Base-by-base conservation (phyloP, 2,113 vertebrate species). In the Thalassarche chlororhynchos region DNA sequence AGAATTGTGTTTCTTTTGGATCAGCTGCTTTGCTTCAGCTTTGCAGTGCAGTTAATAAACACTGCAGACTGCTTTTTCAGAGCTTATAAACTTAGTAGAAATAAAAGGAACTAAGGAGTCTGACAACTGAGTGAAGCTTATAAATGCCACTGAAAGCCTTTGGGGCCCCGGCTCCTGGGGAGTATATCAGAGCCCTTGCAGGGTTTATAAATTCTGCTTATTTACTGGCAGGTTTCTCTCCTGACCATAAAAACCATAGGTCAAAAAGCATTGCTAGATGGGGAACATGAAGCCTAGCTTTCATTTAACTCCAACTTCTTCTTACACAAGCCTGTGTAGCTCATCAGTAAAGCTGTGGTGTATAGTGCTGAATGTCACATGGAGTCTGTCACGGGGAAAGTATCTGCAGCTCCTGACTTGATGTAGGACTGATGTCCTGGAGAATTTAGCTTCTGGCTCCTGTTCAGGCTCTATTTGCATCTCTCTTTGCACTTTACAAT, bases 41-140 rank as follows among this genome's bases (percentile, higher is more conserved):
- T 85, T 91, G 75, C 3, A 2, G 78, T 54, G 66, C 42, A 94
- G 87, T 90, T 96, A 84, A 95, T 96, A 97, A 97, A 89, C 2
- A 13, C 51, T 83, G 68, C 62, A 95, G 84, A 85, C 84, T 78
- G 62, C 36, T 85, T 69, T 91, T 97, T 88, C 94, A 79, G 94
- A 93, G 70, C 84, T 96, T 96, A 94, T 96, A 97, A 97, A 96
- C 87, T 90, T 91, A 70, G 62, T 87, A 96, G 89, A 94, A 97
- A 95, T 96, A 93, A 96, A 96, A 96, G 79, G 87, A 91, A 54
- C 95, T 85, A 44, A 94, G 75, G 71, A 74, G 46, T 60, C 89
- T 95, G 93, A 95, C 89, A 93, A 70, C 61, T 34, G 74, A 96
- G 87, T 34, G 62, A 87, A 93, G 93, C 66, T 88, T 88, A 94